Evolutionary conservation across 2,797 vertebrate species (phyloP).

Genomic region (Clamator glandarius): DNA sequence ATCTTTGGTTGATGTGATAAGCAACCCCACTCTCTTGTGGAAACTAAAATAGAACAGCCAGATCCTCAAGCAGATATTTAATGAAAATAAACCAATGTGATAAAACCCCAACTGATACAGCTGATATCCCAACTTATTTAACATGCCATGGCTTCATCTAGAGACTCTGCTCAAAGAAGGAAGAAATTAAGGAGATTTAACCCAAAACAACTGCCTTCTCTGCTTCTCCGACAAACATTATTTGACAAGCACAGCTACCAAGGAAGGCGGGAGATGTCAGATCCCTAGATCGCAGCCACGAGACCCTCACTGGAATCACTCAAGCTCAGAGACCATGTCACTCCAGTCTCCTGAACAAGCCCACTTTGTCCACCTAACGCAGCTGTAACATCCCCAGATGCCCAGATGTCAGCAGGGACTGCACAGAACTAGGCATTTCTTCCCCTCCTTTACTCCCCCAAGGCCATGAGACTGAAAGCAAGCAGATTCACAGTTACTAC

Average conservation of each 20-base stretch:
- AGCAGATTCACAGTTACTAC: not conserved
- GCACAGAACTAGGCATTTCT: not conserved
- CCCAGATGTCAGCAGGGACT: not conserved
- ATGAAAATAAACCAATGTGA: not conserved
- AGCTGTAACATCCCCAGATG: not conserved
- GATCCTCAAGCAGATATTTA: not conserved
- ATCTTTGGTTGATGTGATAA: not conserved
- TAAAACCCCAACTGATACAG: not conserved
- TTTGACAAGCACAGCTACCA: rapidly evolving
- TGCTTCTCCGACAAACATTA: not conserved
- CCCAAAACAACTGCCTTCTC: not conserved
- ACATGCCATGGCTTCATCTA: not conserved
- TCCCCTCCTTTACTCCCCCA: not conserved
- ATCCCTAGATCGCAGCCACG: rapidly evolving
- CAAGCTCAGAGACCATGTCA: not conserved
- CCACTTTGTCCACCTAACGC: not conserved
- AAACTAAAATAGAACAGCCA: not conserved
- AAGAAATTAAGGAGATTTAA: not conserved
- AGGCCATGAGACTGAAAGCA: rapidly evolving
- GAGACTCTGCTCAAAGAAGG: not conserved
- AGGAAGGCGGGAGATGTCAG: rapidly evolving
- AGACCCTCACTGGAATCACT: too few species aligned
- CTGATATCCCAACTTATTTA: not conserved
- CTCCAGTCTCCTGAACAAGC: not conserved
- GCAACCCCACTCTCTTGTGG: not conserved